Base-by-base conservation (phyloP, 2,113 vertebrate genomes). In the Rana temporaria region DNA sequence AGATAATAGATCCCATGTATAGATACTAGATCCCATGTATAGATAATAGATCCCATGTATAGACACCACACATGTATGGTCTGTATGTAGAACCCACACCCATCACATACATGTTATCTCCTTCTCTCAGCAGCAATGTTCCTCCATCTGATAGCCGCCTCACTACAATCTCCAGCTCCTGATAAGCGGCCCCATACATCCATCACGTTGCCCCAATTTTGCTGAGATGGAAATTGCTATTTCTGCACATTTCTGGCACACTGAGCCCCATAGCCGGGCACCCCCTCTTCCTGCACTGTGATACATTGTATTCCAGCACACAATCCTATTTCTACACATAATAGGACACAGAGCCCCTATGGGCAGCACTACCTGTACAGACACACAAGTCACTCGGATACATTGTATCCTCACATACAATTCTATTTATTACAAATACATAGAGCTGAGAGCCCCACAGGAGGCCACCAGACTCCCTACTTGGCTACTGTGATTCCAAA, bases 341-440 rank as follows among this genome's bases (percentile, higher is more conserved):
- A 48, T 48, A 14, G 42, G 14, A n/a, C 15, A n/a, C 17, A 69
- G 66, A 55, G 24, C 26, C 42, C 5, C 42, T 17, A 52, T 12
- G 55, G 55, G 22, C 24, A 30, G 11, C 42, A 48, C 42, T 12
- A 22, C 38, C 67, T 69, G 34, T 38, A 34, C 48, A 42, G 67
- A 69, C 30, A 69, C 66, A 69, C 30, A 52, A 55, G 48, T 55
- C 69, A 72, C 69, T 53, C 26, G 48, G 69, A 53, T 56, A 72
- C 69, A 72, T 30, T 72, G 69, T 19, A 48, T 22, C 38, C 67
- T 22, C 42, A 48, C 42, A 48, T 48, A 12, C 1, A 48, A 48
- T 11, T 48, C 42, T 48, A 48, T 48, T 48, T 14, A 48, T 48
- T 48, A 48, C 42, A 42, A 4, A 34, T 34, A 48, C 11, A 14